phyloP scores from a whole-genome alignment of 1,140 invertebrate species.

The Lysiphlebus fabarum region DNA sequence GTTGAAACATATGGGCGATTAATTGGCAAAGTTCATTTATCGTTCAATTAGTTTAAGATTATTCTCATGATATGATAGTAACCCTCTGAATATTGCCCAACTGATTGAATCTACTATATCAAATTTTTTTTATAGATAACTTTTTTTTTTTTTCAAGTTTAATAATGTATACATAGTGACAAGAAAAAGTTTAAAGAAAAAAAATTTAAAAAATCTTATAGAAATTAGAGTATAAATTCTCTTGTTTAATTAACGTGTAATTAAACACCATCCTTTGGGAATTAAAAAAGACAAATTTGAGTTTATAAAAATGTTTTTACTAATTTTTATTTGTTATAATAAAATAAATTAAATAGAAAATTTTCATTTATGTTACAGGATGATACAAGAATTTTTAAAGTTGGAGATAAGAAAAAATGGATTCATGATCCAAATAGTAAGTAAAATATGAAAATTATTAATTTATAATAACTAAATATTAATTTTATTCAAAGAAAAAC shows the following conservation, averaged over 20 bases:
- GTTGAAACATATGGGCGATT: conserved; percentile 20
- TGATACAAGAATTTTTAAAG: conserved; percentile 54
- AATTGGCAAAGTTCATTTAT: conserved; percentile 29
- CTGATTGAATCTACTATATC: conserved; percentile 21
- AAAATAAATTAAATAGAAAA: too few relatives aligned
- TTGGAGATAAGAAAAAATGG: conserved; percentile 67
- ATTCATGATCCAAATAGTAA: conserved; percentile 74
- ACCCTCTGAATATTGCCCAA: conserved; percentile 26
- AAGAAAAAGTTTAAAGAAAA: conserved; percentile 2
- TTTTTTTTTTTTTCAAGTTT: too few relatives aligned
- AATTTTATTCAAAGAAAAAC: too few relatives aligned
- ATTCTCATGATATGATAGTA: conserved; percentile 23
- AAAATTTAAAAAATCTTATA: too few relatives aligned
- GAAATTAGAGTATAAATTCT: neutral
- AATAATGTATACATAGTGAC: too few relatives aligned
- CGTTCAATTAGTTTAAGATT: conserved; percentile 27
- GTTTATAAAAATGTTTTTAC: neutral
- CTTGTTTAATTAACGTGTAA: conserved; percentile 13
- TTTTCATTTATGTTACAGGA: conserved; percentile 49
- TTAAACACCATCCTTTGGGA: conserved; percentile 12
- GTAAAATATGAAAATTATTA: conserved; percentile 38
- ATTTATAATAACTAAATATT: neutral
- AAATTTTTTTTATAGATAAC: conserved; percentile 2
- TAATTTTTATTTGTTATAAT: too few relatives aligned
- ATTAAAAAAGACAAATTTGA: neutral